These are phyloP conservation scores for Dynastes maya DNA, from an alignment of 2,888 invertebrate genomes.

Conservation along the genomic window DNA sequence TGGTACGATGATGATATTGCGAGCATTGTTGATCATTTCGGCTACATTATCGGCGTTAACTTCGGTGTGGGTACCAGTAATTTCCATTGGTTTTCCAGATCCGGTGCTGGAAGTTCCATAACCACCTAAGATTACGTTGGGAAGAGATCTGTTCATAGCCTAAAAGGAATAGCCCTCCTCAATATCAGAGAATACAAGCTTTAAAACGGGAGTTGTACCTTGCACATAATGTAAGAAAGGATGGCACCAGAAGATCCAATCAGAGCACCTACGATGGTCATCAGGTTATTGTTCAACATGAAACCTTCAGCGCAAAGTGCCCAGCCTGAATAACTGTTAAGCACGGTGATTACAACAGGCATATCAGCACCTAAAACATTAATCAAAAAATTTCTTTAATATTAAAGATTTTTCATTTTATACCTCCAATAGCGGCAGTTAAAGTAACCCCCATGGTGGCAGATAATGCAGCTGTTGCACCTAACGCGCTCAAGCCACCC, in stretches of 20 bases:
- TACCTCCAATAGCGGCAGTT: slow-evolving; percentile 91
- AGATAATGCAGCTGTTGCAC: slow-evolving; percentile 84
- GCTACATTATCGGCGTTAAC: slow-evolving; percentile 82
- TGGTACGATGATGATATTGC: slow-evolving; percentile 91
- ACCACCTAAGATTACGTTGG: slow-evolving; percentile 92
- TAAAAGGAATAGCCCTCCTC: slow-evolving; percentile 59
- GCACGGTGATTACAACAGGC: slow-evolving; percentile 94
- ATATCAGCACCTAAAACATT: slow-evolving; percentile 84
- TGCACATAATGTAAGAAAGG: slow-evolving; percentile 95
- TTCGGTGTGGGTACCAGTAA: slow-evolving; percentile 87
- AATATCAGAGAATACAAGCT: too few species aligned
- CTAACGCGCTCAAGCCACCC: slow-evolving; percentile 82
- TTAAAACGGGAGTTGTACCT: slow-evolving; percentile 71
- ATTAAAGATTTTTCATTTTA: neutral
- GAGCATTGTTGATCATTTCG: slow-evolving; percentile 83
- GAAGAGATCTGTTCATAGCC: slow-evolving; percentile 88
- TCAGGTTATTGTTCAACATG: slow-evolving; percentile 93
- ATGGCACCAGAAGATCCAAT: slow-evolving; percentile 95
- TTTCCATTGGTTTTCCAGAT: slow-evolving; percentile 83
- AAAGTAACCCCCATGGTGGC: slow-evolving; percentile 89
- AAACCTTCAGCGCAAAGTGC: slow-evolving; percentile 95
- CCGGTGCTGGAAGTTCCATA: slow-evolving; percentile 86
- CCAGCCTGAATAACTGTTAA: slow-evolving; percentile 95
- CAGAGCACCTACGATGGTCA: slow-evolving; percentile 93
- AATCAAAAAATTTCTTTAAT: too few species aligned